These are phyloP conservation scores for Hydropsyche betteni DNA, from an alignment of 2,888 invertebrate species.

Conservation along the genomic window DNA sequence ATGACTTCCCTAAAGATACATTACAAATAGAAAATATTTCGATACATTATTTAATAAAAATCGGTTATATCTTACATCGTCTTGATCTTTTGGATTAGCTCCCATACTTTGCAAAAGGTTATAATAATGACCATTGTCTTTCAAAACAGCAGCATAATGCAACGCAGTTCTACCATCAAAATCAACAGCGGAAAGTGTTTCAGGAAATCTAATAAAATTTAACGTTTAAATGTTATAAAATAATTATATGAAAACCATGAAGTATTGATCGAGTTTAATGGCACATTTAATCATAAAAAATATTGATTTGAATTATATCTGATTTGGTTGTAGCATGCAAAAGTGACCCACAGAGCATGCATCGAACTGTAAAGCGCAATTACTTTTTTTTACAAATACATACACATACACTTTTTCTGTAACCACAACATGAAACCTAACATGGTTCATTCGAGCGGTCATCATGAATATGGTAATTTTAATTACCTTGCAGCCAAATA, in stretches of 20 bases:
- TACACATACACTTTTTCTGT: neutral
- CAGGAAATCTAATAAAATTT: conserved; percentile 74
- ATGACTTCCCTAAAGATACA: conserved; percentile 71
- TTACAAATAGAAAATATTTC: neutral
- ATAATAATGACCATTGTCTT: conserved; percentile 88
- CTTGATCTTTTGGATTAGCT: conserved; percentile 81
- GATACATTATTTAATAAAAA: conserved; percentile 5
- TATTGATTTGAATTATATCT: neutral
- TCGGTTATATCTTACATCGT: conserved; percentile 75
- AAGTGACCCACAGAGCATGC: neutral
- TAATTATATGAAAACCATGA: neutral
- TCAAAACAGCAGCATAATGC: conserved; percentile 86
- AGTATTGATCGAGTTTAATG: neutral
- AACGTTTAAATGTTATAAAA: conserved; percentile 8
- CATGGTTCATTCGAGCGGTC: no score
- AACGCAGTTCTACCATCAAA: conserved; percentile 84
- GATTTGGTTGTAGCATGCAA: neutral
- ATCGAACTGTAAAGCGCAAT: neutral
- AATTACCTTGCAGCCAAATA: conserved; percentile 66
- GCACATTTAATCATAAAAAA: neutral
- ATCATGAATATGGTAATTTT: conserved; percentile 2
- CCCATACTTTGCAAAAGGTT: conserved; percentile 86
- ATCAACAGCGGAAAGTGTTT: conserved; percentile 83
- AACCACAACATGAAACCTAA: neutral
- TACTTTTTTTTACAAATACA: no score